Conservation (phyloP, 2,113 vertebrate genomes). For the Tylochromis polylepis region DNA sequence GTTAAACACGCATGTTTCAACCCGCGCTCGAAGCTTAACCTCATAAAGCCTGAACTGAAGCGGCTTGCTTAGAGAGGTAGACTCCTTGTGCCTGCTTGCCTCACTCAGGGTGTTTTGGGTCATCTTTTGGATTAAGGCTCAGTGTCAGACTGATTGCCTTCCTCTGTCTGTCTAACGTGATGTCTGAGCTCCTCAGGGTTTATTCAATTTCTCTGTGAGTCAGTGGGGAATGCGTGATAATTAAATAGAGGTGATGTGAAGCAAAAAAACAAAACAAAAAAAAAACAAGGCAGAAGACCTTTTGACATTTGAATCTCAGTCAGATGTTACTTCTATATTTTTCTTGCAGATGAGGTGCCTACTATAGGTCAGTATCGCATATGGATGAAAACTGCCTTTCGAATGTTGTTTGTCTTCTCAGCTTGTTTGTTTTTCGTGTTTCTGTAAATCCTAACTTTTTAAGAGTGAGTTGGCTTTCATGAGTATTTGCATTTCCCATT, state of each 20-base stretch:
- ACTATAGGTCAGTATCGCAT: not conserved
- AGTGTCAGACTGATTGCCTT: not conserved
- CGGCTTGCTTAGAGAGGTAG: not conserved
- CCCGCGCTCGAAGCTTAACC: not conserved
- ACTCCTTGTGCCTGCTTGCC: not conserved
- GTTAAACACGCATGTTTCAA: not conserved
- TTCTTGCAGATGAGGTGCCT: not conserved
- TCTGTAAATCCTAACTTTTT: not conserved
- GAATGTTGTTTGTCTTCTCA: rapidly evolving
- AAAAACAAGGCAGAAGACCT: not conserved
- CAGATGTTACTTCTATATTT: not conserved
- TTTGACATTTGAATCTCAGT: not conserved
- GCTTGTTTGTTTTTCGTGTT: not conserved
- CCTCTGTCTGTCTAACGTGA: not conserved
- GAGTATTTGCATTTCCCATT: not conserved
- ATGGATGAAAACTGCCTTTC: rapidly evolving
- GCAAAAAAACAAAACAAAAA: not conserved
- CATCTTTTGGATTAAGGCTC: not conserved
- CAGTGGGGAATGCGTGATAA: not conserved
- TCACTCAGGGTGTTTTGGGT: not conserved
- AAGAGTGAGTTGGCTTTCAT: rapidly evolving
- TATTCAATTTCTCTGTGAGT: not conserved
- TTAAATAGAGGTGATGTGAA: not conserved
- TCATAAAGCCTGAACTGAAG: not conserved
- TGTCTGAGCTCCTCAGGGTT: not conserved